These are phyloP conservation scores for Nysson spinosus DNA, from an alignment of 2,888 invertebrate genomes.

Conservation along the genomic window DNA sequence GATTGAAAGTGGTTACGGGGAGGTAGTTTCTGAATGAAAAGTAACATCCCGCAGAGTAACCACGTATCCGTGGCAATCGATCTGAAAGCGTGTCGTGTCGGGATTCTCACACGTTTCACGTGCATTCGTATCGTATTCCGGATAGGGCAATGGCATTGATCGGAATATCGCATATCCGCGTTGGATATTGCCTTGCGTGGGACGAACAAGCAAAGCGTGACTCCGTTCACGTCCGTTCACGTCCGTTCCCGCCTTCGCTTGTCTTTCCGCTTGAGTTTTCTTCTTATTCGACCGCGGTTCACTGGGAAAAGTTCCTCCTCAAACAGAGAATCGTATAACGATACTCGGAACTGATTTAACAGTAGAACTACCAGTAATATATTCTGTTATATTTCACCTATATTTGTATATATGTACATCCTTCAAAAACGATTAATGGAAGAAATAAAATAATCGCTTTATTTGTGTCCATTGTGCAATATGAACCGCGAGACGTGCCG, in stretches of 20 bases:
- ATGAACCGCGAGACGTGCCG: no score
- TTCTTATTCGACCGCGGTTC: conserved; percentile 2
- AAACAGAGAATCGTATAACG: conserved; percentile 20
- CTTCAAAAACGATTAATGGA: no score
- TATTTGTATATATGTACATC: no score
- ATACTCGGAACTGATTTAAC: no score
- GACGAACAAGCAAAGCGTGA: conserved; percentile 55
- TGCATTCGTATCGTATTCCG: conserved; percentile 57
- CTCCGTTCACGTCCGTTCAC: conserved; percentile 21
- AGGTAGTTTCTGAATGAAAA: conserved; percentile 23
- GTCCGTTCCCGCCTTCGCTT: conserved; percentile 30
- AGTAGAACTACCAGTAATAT: no score
- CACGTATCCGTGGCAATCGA: conserved; percentile 47
- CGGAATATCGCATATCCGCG: conserved; percentile 58
- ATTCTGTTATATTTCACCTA: no score
- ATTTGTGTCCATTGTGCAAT: no score
- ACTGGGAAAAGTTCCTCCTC: conserved; percentile 16
- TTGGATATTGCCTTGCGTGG: conserved; percentile 55
- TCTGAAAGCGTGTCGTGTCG: conserved; percentile 42
- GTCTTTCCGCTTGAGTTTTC: conserved; percentile 27
- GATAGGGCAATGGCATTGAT: conserved; percentile 59
- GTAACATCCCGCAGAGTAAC: conserved; percentile 31
- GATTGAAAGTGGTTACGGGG: no score
- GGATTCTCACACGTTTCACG: conserved; percentile 53
- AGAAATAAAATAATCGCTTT: no score